Percentiles rank a stretch among this genome's conserved stretches.
These are phyloP conservation scores for Oryzias curvinotus DNA, from an alignment of 2,113 vertebrate genomes.

Conservation along the genomic window DNA sequence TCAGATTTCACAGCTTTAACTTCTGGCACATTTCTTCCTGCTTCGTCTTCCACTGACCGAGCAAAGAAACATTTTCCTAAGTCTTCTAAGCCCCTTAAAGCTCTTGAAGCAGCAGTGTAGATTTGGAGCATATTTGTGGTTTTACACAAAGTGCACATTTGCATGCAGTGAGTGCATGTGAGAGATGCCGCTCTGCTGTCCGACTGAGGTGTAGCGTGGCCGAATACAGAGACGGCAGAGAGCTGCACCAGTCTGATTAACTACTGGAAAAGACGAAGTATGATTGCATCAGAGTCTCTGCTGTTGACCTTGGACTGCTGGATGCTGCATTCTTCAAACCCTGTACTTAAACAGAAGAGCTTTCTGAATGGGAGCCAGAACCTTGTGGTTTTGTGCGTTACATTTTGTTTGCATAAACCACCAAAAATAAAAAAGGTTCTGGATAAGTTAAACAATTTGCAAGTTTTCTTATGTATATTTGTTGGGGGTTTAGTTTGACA, in stretches of 20 bases:
- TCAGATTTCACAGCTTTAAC: conserved; percentile 1
- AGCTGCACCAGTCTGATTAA: too few species aligned
- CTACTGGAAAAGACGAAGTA: too few species aligned
- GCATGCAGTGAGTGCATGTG: conserved; percentile 41
- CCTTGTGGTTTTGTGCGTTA: too few species aligned
- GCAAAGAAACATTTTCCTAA: conserved; percentile 5
- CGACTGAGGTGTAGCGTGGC: conserved; percentile 21
- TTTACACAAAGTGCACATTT: conserved; percentile 65
- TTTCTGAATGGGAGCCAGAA: too few species aligned
- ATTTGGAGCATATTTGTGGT: conserved; percentile 63
- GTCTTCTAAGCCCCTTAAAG: conserved; percentile 11
- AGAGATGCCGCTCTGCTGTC: conserved; percentile 47
- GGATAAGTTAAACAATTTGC: too few species aligned
- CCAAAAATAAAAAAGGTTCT: too few species aligned
- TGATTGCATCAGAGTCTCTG: too few species aligned
- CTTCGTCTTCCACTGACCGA: conserved; percentile 18
- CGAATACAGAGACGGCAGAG: neutral
- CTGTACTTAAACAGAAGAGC: neutral
- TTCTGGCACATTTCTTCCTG: conserved; percentile 10
- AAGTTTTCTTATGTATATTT: too few species aligned
- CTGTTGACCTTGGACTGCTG: conserved; percentile 19
- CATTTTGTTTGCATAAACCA: too few species aligned
- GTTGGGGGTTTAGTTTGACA: too few species aligned
- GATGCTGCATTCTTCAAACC: conserved; percentile 44
- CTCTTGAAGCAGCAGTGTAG: conserved; percentile 24